Base-by-base conservation (phyloP, 2,113 vertebrate genomes). In the Astur gentilis region DNA sequence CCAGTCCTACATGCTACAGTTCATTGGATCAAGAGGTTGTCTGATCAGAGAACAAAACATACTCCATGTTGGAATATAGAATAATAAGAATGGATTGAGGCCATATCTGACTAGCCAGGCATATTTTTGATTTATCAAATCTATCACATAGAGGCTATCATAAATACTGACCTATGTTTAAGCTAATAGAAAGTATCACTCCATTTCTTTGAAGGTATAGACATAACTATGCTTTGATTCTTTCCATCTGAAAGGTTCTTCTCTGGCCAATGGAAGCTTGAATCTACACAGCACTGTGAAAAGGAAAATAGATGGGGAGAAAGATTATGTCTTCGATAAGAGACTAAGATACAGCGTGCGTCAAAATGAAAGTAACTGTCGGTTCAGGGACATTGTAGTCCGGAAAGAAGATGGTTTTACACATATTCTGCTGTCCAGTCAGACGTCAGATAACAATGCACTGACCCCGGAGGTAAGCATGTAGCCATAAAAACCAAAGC, bases 371-470 rank as follows among this genome's bases (percentile, higher is more conserved):
- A 99, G 98, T 97, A 99, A 98, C 98, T 99, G 99, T 97, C 98
- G 99, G 54, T 99, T 99, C 97, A 98, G 99, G 83, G 99, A 99
- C 98, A 99, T 99, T n/a, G 99, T 99, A 9, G 99, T 99, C 84
- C 98, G 99, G 95, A 99, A 99, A 96, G 99, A 99, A 97, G 99
- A 99, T 50, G 99, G 99, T 45, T 99, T 99, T 98, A 99, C 99
- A 6, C 99, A 99, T 47, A 99, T 99, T 83, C 98, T 99, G 92
- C 98, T 99, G 47, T 99, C 99, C 3, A 99, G 99, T 97, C 99
- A 99, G 97, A 99, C 99, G 25, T 99, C 99, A 12, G 99, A 99
- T 97, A 99, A 99, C 98, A 99, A 99, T 83, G 99, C 99, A 32
- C 98, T 99, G 95, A 99, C 99, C 12, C 99, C 99, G 54, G 99